Base-by-base conservation (phyloP, 2,888 invertebrate species). In the Drosophila longiperda region DNA sequence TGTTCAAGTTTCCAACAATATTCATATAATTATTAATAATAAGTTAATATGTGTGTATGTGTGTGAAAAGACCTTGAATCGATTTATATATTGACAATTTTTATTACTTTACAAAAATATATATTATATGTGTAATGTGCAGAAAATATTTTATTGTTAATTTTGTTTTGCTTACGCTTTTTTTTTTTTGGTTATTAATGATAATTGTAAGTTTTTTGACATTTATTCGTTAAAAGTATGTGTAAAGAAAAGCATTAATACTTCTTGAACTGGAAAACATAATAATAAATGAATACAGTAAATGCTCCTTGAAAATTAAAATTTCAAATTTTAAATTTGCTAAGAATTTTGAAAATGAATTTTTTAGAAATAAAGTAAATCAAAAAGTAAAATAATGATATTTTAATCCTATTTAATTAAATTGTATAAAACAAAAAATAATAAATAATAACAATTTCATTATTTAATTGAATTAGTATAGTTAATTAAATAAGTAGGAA, bases 71-170 rank as follows among this genome's bases (percentile, higher is more conserved):
- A 42, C 67, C 67, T 67, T 67, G 67, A 67, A 67, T 8, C 1
- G 45, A 45, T 45, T 45, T 45, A 53, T 40, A 33, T 40, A 33
- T 34, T 17, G 1, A 34, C 20, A 33, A 54, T 20, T 48, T 48
- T 54, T 45, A 36, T 48, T 45, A 54, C 65, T 53, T 34, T 36
- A 8, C 32, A 40, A 50, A 40, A 61, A 20, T 7, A 45, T 1
- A 20, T 15, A 40, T n/a, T 23, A 50, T 62, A 66, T 49, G 40
- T 67, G 50, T 15, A 67, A 55, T 40, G 34, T 66, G 67, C 67
- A 57, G 67, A 67, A 50, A 67, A 67, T 57, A 57, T 50, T 36
- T 57, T 12, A 36, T 53, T 45, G 26, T 23, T 50, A 6, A 9
- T 1, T 17, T 50, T 63, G n/a, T 11, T 36, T 29, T 34, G 23